A percentile compares a stretch with the other conserved stretches of the same genome.
Evolutionary conservation across 2,888 invertebrate genomes (phyloP).

Genomic region (Tachina lurida): DNA sequence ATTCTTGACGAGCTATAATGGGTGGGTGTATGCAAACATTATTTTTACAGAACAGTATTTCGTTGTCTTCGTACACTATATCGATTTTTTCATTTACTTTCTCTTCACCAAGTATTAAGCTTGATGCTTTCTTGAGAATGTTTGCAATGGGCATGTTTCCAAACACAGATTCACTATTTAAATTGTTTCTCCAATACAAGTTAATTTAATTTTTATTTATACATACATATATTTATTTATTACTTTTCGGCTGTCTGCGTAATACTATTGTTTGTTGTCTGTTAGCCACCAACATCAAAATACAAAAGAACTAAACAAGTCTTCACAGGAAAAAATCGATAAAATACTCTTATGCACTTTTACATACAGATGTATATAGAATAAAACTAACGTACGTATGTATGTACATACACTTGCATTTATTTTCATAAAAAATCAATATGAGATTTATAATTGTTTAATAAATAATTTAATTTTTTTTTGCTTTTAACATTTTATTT

Average conservation of each 20-base stretch:
- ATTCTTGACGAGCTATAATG: conserved; percentile 90
- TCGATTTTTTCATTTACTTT: conserved; percentile 85
- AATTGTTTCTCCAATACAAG: not conserved
- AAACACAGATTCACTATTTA: not conserved
- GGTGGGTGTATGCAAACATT: conserved; percentile 99
- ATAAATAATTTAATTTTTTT: not conserved
- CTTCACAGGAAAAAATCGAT: conserved; percentile 35
- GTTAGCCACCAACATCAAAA: not conserved
- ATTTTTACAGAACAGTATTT: conserved; percentile 95
- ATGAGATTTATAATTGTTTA: not conserved
- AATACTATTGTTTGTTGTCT: not conserved
- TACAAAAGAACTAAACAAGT: not conserved
- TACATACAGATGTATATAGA: not conserved
- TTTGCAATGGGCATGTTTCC: conserved; percentile 88
- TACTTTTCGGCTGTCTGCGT: not conserved
- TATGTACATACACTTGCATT: not conserved
- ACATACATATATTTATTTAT: no score
- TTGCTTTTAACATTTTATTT: not conserved
- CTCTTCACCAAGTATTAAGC: conserved; percentile 90
- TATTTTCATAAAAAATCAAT: not conserved
- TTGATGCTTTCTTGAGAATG: conserved; percentile 90
- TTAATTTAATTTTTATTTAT: not conserved
- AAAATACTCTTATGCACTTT: not conserved
- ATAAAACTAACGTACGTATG: not conserved
- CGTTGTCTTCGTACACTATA: conserved; percentile 90